Evolutionary conservation across 2,888 invertebrate species (phyloP).

Genomic region (Aphodius granarius): DNA sequence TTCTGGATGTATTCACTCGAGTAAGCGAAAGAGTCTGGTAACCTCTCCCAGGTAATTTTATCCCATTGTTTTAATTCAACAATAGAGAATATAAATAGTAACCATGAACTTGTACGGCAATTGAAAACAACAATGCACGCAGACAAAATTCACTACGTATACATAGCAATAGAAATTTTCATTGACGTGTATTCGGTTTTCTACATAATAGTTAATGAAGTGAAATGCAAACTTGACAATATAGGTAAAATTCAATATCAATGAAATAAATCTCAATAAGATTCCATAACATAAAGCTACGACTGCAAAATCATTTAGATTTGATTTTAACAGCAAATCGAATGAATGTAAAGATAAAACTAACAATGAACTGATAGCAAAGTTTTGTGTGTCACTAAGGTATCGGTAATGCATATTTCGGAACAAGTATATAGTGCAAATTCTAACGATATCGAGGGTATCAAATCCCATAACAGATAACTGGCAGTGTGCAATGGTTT

Average conservation of each 20-base stretch:
- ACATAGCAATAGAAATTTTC: too few relatives aligned
- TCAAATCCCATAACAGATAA: not conserved
- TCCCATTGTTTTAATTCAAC: not conserved
- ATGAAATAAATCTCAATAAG: not conserved
- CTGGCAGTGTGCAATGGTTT: not conserved
- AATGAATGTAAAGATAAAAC: not conserved
- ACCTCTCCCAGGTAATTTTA: not conserved
- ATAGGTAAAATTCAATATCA: too few relatives aligned
- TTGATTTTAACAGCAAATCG: not conserved
- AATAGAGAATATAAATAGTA: not conserved
- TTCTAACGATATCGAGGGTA: not conserved
- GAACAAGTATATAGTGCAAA: not conserved
- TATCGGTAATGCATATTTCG: not conserved
- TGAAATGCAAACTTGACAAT: too few relatives aligned
- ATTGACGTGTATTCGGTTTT: too few relatives aligned
- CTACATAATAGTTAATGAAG: too few relatives aligned
- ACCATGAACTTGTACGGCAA: not conserved
- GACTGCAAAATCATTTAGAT: not conserved
- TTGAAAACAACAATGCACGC: not conserved
- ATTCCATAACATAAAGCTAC: not conserved
- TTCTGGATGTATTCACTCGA: not conserved
- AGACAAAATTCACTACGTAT: too few relatives aligned
- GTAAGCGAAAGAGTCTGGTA: not conserved
- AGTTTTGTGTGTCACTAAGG: not conserved
- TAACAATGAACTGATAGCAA: not conserved